A percentile compares a stretch with the other conserved stretches of the same genome.
Evolutionary conservation across 2,797 vertebrate genomes (phyloP).

Genomic region (Pseudocheirus occidentalis): DNA sequence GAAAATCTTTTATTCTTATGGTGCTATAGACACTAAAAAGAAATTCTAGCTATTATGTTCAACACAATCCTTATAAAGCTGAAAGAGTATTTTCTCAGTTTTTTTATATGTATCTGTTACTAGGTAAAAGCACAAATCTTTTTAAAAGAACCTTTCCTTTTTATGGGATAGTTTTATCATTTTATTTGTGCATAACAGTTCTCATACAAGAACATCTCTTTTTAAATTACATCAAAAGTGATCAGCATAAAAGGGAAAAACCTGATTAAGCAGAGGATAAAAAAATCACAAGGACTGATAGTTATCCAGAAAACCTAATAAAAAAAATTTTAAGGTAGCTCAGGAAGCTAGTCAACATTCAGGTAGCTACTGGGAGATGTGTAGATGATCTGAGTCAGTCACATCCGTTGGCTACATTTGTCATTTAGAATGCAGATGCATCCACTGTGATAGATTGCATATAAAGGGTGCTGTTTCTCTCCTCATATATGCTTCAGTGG

Average conservation of each 20-base stretch:
- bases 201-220: not conserved
- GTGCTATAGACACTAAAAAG: not conserved
- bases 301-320: not conserved
- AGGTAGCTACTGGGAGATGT: not conserved
- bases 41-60: accelerated
- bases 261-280: not conserved
- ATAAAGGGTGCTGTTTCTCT: not conserved
- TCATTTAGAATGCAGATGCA: not conserved
- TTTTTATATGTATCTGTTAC: not conserved
- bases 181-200: not conserved
- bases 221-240: conserved; percentile 35
- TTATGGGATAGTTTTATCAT: not conserved
- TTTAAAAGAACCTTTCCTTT: not conserved
- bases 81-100: conserved; percentile 16
- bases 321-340: not conserved
- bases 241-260: conserved; percentile 23
- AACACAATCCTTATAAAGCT: conserved; percentile 1
- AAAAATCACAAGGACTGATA: not conserved
- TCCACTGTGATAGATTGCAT: not conserved
- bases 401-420: not conserved
- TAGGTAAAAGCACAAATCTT: not conserved
- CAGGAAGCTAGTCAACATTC: not conserved
- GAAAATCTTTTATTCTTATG: not conserved
- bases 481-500: not conserved
- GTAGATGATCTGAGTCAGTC: not conserved